These are phyloP conservation scores for Boleophthalmus pectinirostris DNA, from an alignment of 2,113 vertebrate species.

Conservation along the genomic window DNA sequence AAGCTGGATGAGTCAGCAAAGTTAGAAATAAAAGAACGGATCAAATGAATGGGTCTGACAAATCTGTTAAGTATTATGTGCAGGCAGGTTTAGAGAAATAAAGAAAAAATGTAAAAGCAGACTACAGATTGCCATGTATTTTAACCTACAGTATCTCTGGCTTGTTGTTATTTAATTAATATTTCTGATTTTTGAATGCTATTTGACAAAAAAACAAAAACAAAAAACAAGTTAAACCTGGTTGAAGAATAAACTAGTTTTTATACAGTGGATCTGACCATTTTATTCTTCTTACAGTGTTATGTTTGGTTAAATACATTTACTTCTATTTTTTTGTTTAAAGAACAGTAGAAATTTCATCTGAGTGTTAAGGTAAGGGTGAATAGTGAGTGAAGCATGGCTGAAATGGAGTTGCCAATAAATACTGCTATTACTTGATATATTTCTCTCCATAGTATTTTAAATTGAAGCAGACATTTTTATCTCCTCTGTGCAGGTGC, in stretches of 20 bases:
- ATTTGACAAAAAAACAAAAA: not conserved
- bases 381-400: not conserved
- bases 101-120: not conserved
- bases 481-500: not conserved
- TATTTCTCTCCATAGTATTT: not conserved
- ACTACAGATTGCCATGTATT: not conserved
- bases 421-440: not conserved
- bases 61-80: not conserved
- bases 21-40: constrained; percentile 42
- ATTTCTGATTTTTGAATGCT: too few relatives aligned
- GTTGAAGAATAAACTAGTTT: too few relatives aligned
- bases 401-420: not conserved
- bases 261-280: too few relatives aligned
- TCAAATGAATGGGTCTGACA: constrained; percentile 21
- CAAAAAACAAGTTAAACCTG: too few relatives aligned
- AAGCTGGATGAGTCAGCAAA: constrained; percentile 42
- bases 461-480: not conserved
- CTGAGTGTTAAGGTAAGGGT: not conserved
- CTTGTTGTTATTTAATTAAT: too few relatives aligned
- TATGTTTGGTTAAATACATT: not conserved
- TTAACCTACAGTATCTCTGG: too few relatives aligned
- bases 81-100: not conserved
- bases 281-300: not conserved
- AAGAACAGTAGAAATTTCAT: not conserved
- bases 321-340: not conserved